These are phyloP conservation scores for Melieria picta DNA, from an alignment of 2,888 invertebrate genomes.

Conservation along the genomic window DNA sequence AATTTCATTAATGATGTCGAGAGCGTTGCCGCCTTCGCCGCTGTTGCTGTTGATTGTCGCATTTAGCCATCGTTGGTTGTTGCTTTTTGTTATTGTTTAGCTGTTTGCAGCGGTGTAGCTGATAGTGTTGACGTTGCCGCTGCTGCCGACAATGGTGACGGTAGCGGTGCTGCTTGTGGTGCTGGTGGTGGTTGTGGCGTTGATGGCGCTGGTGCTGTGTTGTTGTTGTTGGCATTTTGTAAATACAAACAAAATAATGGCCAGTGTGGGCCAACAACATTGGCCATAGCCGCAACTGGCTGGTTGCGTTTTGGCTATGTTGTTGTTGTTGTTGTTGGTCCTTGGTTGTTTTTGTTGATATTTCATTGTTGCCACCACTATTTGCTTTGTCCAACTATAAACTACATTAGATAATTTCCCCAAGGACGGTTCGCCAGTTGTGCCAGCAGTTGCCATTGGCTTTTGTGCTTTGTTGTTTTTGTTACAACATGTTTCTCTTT, in stretches of 20 bases:
- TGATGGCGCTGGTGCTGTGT: neutral
- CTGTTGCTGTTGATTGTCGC: neutral
- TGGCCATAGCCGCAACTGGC: neutral
- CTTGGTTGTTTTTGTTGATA: neutral
- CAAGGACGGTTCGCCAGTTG: neutral
- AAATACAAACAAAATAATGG: conserved; percentile 1
- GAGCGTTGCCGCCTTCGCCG: no score
- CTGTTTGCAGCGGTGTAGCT: neutral
- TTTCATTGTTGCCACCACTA: neutral
- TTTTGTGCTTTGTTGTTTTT: no score
- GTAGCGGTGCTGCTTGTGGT: neutral
- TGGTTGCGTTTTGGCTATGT: neutral
- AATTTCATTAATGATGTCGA: conserved; percentile 6
- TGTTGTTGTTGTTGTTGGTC: neutral
- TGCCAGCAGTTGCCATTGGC: no score
- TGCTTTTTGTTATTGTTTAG: conserved; percentile 1
- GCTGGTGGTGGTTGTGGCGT: neutral
- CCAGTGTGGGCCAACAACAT: neutral
- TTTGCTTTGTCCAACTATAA: neutral
- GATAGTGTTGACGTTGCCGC: no score
- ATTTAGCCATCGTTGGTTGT: neutral
- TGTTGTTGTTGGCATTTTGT: neutral
- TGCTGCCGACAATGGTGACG: no score
- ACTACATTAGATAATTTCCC: conserved; percentile 24
- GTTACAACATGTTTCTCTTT: no score